Conservation (phyloP, 2,113 vertebrate species). For the Eurypyga helias region DNA sequence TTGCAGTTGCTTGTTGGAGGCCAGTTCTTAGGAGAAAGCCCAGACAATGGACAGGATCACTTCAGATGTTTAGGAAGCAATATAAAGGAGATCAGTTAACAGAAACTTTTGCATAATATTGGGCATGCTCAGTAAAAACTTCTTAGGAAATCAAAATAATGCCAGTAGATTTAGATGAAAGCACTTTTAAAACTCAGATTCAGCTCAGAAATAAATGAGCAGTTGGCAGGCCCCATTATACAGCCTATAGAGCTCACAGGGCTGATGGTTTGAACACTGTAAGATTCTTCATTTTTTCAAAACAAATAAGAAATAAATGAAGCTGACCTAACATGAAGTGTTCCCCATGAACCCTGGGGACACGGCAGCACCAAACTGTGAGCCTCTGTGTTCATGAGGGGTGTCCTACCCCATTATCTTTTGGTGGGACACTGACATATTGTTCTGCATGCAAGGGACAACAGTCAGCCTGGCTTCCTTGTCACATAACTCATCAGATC, state of each 20-base stretch:
- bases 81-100: background rate
- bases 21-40: background rate
- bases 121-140: background rate
- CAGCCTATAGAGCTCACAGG: background rate
- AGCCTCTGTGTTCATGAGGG: background rate
- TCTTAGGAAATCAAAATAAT: background rate
- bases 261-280: background rate
- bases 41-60: background rate
- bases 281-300: background rate
- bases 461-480: background rate
- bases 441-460: background rate
- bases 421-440: background rate
- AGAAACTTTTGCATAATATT: background rate
- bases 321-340: background rate
- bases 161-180: background rate
- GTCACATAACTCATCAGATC: constrained; percentile 28
- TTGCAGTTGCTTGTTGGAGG: background rate
- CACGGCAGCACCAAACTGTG: background rate
- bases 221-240: background rate
- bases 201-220: background rate
- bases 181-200: background rate
- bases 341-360: background rate
- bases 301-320: background rate
- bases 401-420: background rate
- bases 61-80: background rate